Evolutionary conservation across 2,888 invertebrate genomes (phyloP).

Genomic region (Iselma pallidipennis): DNA sequence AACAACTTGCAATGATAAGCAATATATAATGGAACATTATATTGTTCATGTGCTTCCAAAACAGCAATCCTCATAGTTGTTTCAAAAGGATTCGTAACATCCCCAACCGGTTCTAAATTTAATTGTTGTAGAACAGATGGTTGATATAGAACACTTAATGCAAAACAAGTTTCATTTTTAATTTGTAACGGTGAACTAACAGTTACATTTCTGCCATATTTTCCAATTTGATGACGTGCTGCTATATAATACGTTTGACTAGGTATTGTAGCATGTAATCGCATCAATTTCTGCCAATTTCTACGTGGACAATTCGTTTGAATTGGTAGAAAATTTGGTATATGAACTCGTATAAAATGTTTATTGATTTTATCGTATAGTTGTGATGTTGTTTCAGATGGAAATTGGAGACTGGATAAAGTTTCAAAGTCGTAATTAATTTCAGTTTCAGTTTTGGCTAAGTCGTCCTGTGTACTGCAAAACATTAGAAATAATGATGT

Average conservation of each 20-base stretch:
- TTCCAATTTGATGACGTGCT: constrained; percentile 67
- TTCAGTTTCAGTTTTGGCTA: constrained; percentile 27
- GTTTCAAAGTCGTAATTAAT: constrained; percentile 50
- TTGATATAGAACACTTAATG: constrained; percentile 74
- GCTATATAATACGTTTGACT: constrained; percentile 68
- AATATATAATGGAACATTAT: constrained; percentile 75
- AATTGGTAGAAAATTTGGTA: constrained; percentile 67
- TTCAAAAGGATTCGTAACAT: constrained; percentile 74
- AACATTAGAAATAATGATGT: constrained; percentile 17
- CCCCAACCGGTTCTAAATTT: constrained; percentile 66
- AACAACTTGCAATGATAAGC: constrained; percentile 81
- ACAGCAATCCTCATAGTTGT: constrained; percentile 73
- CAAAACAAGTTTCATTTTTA: constrained; percentile 76
- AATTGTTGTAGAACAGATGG: constrained; percentile 70
- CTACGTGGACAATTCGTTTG: constrained; percentile 68
- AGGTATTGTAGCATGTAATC: constrained; percentile 63
- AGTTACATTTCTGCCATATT: constrained; percentile 60
- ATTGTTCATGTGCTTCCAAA: constrained; percentile 73
- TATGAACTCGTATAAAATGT: constrained; percentile 66
- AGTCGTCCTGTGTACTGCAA: constrained; percentile 37
- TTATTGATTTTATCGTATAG: constrained; percentile 68
- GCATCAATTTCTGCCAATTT: constrained; percentile 66
- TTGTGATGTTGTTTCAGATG: constrained; percentile 58
- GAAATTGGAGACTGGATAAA: constrained; percentile 55
- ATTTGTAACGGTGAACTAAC: constrained; percentile 77